phyloP scores from a whole-genome alignment of 2,113 vertebrate genomes.

The Paradisaea rubra region DNA sequence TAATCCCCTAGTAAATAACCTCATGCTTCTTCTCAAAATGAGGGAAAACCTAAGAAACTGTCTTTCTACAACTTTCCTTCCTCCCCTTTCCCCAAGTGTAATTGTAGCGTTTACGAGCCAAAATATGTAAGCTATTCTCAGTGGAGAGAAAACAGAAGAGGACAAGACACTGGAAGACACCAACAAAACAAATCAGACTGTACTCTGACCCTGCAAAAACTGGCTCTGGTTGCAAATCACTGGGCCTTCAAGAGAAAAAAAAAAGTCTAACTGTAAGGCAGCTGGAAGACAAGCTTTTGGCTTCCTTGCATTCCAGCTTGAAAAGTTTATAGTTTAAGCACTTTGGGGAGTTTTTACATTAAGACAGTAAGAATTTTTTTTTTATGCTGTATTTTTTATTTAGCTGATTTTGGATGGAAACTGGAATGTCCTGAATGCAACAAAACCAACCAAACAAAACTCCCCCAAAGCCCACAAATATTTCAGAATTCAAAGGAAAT shows the following conservation, averaged over 20 bases:
- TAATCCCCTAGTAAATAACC: neutral
- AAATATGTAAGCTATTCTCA: neutral
- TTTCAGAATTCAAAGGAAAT: neutral
- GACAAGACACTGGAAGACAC: neutral
- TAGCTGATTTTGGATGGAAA: slow-evolving; percentile 25
- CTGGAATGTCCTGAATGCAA: neutral
- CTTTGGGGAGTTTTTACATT: neutral
- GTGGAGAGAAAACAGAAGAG: neutral
- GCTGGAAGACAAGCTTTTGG: neutral
- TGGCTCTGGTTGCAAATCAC: neutral
- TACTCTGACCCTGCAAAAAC: neutral
- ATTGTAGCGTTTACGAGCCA: neutral
- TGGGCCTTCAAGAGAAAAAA: neutral
- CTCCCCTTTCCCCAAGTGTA: neutral
- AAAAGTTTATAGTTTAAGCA: neutral
- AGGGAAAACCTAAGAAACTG: neutral
- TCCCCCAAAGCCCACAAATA: neutral
- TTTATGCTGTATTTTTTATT: neutral
- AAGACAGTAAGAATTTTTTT: neutral
- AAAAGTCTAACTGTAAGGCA: neutral
- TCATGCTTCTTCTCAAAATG: neutral
- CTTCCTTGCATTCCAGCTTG: neutral
- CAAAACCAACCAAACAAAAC: neutral
- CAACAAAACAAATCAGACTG: neutral
- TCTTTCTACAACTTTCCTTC: neutral